phyloP scores from a whole-genome alignment of 1,140 invertebrate genomes.

The Rhagoletis zephyria region DNA sequence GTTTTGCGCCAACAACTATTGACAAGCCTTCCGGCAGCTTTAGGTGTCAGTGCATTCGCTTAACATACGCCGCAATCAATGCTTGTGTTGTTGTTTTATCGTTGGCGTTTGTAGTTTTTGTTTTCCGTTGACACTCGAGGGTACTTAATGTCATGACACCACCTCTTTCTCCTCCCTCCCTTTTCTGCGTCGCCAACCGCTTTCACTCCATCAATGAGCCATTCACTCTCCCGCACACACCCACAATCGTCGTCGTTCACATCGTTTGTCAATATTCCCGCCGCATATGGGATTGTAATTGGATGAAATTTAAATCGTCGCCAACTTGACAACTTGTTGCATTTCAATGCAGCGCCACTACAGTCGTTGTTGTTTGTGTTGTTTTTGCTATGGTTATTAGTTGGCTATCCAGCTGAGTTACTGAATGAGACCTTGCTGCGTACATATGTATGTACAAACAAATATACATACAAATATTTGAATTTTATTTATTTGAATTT shows the following conservation, averaged over 20 bases:
- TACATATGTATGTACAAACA: not conserved
- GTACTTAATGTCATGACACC: not conserved
- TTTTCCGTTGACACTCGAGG: not conserved
- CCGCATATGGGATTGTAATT: not conserved
- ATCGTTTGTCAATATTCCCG: not conserved
- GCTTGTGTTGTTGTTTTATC: not conserved
- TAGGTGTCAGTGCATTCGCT: not conserved
- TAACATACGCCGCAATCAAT: not conserved
- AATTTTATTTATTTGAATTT: not conserved
- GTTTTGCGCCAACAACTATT: not conserved
- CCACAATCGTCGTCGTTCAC: not conserved
- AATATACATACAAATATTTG: not conserved
- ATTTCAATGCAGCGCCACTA: not conserved
- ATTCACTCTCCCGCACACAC: not conserved
- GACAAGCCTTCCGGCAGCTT: not conserved
- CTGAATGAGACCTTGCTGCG: not conserved
- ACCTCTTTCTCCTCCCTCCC: no score
- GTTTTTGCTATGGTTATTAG: not conserved
- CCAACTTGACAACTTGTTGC: constrained; percentile 1
- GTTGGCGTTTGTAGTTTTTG: not conserved
- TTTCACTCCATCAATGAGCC: not conserved
- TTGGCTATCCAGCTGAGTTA: not conserved
- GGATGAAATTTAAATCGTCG: constrained; percentile 18
- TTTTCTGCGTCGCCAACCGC: no score
- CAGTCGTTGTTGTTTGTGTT: not conserved